Evolutionary conservation across 2,797 vertebrate genomes (phyloP).

Genomic region (Pseudotriccus pelzelni): DNA sequence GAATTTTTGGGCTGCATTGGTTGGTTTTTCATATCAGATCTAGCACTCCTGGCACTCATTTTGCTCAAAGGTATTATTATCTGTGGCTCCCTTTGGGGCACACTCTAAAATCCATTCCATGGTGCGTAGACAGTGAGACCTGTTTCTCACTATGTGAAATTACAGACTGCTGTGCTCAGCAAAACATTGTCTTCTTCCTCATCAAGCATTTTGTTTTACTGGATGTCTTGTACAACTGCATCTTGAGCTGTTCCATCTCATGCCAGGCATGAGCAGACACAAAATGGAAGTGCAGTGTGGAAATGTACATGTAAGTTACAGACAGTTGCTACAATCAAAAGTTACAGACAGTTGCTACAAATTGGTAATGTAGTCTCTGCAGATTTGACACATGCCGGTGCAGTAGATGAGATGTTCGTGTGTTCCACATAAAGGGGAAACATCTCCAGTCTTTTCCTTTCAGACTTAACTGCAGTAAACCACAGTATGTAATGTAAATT

Average conservation of each 20-base stretch:
- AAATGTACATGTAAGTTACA: background rate
- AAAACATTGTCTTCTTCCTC: background rate
- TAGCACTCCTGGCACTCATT: background rate
- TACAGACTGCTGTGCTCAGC: background rate
- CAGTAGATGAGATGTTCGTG: background rate
- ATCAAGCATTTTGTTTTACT: background rate
- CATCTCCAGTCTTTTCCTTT: background rate
- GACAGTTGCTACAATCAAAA: background rate
- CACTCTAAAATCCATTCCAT: slow-evolving; percentile 6
- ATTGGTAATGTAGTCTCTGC: background rate
- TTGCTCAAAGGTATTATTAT: background rate
- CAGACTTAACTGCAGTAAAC: background rate
- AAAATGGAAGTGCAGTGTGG: background rate
- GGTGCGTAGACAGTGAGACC: background rate
- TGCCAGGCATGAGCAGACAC: background rate
- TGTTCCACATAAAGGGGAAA: background rate
- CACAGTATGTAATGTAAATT: background rate
- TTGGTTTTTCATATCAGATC: background rate
- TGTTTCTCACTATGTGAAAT: background rate
- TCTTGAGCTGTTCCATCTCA: background rate
- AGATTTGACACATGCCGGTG: background rate
- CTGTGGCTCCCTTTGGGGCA: background rate
- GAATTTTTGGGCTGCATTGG: background rate
- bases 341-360: background rate
- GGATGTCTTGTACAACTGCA: background rate